Evolutionary conservation across 2,797 vertebrate genomes (phyloP), one percentile per base, ranked within the genome.

Genomic region (Lates japonicus): DNA sequence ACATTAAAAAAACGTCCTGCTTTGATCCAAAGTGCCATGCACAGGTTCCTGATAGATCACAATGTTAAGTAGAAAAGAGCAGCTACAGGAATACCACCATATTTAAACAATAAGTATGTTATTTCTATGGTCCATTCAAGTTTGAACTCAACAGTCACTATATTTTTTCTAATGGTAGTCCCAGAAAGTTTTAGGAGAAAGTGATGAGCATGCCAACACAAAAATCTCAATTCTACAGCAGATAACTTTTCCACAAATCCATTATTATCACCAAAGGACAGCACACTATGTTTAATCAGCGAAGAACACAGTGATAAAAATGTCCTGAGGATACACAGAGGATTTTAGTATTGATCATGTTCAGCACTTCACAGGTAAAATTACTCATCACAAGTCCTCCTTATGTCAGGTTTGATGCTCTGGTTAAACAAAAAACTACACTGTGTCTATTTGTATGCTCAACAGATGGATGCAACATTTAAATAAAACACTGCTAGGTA

Each of bases 11-110:
- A 70, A n/a, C 48, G 48, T 86, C 76, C 77, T 78, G 81, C 72
- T 86, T 68, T 78, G 80, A 88, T 79, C 80, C 62, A 88, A 90
- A 85, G 84, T 89, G 76, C 84, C 76, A 78, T 48, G 62, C 75
- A 88, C 69, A 76, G 66, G 73, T 89, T 91, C 85, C 90, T 90
- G 92, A 91, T 72, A 78, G 76, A 70, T 62, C 39, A 70, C 37
- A 61, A 72, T 8, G 54, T 70, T 58, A 70, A 83, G 70, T 86
- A 87, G 81, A 86, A 81, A 90, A 86, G 75, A 91, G 90, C 87
- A 91, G 86, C 87, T 77, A 83, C 46, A 80, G 74, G 73, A 85
- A 77, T 0, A 63, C 77, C 74, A 78, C 55, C 68, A 11, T 51
- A 46, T 69, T 82, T 63, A 74, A 90, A 82, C 75, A 73, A 22